Base-by-base conservation (phyloP, 2,797 vertebrate genomes). In the Sebastes trivittatus region DNA sequence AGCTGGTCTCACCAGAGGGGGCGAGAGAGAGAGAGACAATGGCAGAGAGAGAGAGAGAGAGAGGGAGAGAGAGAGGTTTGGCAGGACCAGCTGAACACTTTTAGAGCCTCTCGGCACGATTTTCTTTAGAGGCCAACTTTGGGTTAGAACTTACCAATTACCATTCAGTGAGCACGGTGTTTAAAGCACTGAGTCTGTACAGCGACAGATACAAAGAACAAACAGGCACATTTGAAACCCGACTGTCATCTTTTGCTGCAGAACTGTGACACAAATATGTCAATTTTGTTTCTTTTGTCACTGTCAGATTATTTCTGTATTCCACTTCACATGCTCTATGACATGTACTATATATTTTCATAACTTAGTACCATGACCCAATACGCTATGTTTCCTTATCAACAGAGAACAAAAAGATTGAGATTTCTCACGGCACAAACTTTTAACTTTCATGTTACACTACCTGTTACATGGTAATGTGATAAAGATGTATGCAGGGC, bases 1-100 rank as follows among this genome's bases (percentile, higher is more conserved):
- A 93, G 88, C 81, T 90, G 87, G 90, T 90, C 71, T 91, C 85
- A 84, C 84, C 85, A 83, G 72, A 92, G 85, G 87, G 77, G 84
- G 82, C 34, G 52, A 58, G 27, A 23, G 25, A 54, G 25, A 54
- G n/a, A 52, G 49, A 38, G 29, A 46, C 1, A 11, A 5, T 27
- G n/a, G 34, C 11, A 77, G 60, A 73, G 59, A 11, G 55, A 11
- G 61, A 46, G 34, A 36, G 34, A 4, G 34, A 0, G 32, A 34
- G 9, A 36, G 34, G 0, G 78, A 68, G 76, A 78, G 61, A 69
- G 59, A 22, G 62, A 46, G 18, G 25, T 62, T 84, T 77, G 72
- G 52, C 42, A 55, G 62, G 30, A 27, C 68, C 61, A 71, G 74
- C 62, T 75, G n/a, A 16, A 73, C 38, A 82, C 70, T 80, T 75